Evolutionary conservation across 1,140 invertebrate species (phyloP).

Genomic region (Drosophila pseudoobscura): DNA sequence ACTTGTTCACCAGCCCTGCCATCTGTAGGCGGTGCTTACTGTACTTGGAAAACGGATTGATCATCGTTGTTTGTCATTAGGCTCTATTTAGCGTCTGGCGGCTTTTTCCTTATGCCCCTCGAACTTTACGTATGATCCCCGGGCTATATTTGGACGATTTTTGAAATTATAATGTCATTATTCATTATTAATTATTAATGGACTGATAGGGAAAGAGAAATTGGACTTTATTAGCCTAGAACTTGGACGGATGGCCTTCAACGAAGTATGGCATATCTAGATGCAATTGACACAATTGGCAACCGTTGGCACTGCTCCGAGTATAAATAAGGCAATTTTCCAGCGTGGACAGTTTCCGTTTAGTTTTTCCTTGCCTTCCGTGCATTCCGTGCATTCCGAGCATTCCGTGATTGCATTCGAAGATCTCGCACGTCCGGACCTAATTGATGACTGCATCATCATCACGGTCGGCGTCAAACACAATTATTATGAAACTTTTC

Average conservation of each 20-base stretch:
- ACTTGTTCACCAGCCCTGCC: neutral
- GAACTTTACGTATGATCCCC: constrained; percentile 33
- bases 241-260: neutral
- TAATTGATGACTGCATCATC: constrained; percentile 26
- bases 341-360: constrained; percentile 8
- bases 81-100: constrained; percentile 14
- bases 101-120: constrained; percentile 40
- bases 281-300: neutral
- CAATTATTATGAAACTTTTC: constrained; percentile 68
- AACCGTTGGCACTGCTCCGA: neutral
- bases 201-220: constrained; percentile 15
- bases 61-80: constrained; percentile 34
- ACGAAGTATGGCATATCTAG: neutral
- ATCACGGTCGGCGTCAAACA: constrained; percentile 4
- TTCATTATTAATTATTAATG: constrained; percentile 56
- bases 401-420: constrained; percentile 9
- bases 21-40: neutral
- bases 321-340: constrained; percentile 7
- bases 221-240: constrained; percentile 5
- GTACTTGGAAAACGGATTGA: constrained; percentile 43
- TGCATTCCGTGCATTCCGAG: no score
- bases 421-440: constrained; percentile 3
- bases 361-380: neutral
- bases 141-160: constrained; percentile 47
- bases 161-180: constrained; percentile 57